Base-by-base conservation (phyloP, 2,888 invertebrate species). In the Cephalotes varians region DNA sequence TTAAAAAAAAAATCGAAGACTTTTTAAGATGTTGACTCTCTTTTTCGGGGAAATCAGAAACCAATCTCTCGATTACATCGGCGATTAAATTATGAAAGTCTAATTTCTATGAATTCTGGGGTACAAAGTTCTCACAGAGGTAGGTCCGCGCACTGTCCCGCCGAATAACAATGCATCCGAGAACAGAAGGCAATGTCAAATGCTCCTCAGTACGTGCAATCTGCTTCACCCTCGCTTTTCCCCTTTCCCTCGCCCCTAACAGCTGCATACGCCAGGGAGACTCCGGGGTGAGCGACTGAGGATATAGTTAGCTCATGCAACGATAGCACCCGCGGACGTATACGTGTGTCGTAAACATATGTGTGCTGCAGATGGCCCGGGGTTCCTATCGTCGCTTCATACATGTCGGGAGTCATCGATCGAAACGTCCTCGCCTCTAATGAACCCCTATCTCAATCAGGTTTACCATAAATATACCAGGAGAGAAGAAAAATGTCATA, bases 281-380 rank as follows among this genome's bases (percentile, higher is more conserved):
- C 15, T n/a, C 49, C 80, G 37, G 80, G 60, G 80, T 56, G 25
- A 81, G 81, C 67, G 64, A 67, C 58, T 81, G 58, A 60, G 47
- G 47, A 81, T 82, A 40, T 49, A 60, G 54, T 79, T 56, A 85
- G 82, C 84, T 84, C 85, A 86, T 87, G 88, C 81, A 85, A 85
- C 82, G 90, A 90, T 90, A 90, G 82, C 87, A 88, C 84, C 28
- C 73, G 73, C 67, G 77, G 85, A 86, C 88, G 88, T 87, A 90
- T 90, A 88, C 86, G 84, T 86, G 87, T 83, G 85, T 86, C 12
- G 40, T 74, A 90, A 91, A 91, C 92, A 93, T 93, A 92, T 93
- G 92, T 90, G 87, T 86, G 64, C 88, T 80, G 83, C 93, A 93
- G 92, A 92, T 93, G 93, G 90, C 86, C 40, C 81, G 51, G 81